A percentile compares a stretch with the other conserved stretches of the same genome.
Conservation (phyloP, 2,797 vertebrate species). For the Sarcophilus harrisii region DNA sequence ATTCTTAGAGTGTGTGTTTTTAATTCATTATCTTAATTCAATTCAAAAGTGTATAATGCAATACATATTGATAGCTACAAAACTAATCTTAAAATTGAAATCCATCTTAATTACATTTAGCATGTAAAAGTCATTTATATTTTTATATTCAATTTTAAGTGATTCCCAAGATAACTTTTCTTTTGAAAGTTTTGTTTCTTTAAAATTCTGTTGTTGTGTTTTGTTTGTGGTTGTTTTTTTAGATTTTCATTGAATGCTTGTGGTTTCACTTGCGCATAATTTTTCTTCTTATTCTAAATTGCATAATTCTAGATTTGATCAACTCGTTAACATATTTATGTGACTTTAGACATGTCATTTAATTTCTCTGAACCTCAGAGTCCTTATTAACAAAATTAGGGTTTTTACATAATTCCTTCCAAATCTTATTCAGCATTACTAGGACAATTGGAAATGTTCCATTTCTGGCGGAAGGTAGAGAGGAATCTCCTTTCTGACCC, state of each 20-base stretch:
- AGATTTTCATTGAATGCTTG: not conserved
- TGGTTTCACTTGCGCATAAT: not conserved
- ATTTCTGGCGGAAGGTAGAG: not conserved
- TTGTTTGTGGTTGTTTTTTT: not conserved
- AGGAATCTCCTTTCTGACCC: not conserved
- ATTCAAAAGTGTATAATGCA: not conserved
- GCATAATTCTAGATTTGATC: not conserved
- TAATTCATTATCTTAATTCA: not conserved
- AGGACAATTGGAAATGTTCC: not conserved
- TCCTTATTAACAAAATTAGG: constrained; percentile 1
- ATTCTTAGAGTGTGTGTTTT: not conserved
- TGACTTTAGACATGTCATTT: not conserved
- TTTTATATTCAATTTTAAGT: not conserved
- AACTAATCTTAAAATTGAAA: not conserved
- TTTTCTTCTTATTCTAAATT: not conserved
- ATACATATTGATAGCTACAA: not conserved
- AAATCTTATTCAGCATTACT: not conserved
- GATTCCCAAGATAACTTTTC: not conserved
- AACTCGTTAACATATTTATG: not conserved
- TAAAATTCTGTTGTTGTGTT: not conserved
- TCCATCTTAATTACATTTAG: not conserved
- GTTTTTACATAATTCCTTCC: not conserved
- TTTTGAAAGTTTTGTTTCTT: not conserved
- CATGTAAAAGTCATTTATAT: not conserved
- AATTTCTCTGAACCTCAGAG: not conserved